Evolutionary conservation across 2,113 vertebrate genomes (phyloP), one percentile per base, ranked within the genome.

Genomic region (Lepus americanus): DNA sequence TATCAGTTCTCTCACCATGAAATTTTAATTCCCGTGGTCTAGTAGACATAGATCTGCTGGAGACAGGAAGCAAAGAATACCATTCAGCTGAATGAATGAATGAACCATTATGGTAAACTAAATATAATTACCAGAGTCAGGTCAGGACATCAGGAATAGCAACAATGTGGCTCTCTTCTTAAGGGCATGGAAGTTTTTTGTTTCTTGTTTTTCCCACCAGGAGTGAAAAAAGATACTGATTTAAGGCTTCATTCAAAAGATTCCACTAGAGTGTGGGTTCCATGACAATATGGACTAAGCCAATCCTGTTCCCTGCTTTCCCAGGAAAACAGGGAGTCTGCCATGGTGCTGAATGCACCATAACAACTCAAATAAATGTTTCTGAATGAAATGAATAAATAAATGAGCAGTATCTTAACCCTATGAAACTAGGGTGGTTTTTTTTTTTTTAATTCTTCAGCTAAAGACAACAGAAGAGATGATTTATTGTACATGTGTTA

Each of bases 1-100:
- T 97, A 90, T 97, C 97, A 97, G 88, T 86, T 92, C 90, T 97
- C 96, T 96, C 96, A 92, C 94, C 82, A 97, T 94, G 97, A 97
- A 92, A 92, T 70, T 92, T 76, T 95, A 96, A 72, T 94, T 95
- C 96, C 90, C 89, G 92, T 83, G 53, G 88, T 84, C 94, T 94
- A 11, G 59, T 89, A 90, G 95, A 95, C 96, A 94, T 86, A 82
- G 89, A 97, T 80, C 96, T 95, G 96, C 90, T 97, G 97, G 97
- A 97, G 86, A 95, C 96, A 97, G 96, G 96, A 97, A 97, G 92
- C 92, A 89, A 94, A 97, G 88, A 95, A 95, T 92, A 53, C 73
- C 86, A 97, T 92, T 96, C 95, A 89, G 92, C 91, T 96, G 84
- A 97, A 97, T 91, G 92, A 97, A 96, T 96, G 96, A 97, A 97